Base-by-base conservation (phyloP, 2,113 vertebrate genomes). In the Cromileptes altivelis region DNA sequence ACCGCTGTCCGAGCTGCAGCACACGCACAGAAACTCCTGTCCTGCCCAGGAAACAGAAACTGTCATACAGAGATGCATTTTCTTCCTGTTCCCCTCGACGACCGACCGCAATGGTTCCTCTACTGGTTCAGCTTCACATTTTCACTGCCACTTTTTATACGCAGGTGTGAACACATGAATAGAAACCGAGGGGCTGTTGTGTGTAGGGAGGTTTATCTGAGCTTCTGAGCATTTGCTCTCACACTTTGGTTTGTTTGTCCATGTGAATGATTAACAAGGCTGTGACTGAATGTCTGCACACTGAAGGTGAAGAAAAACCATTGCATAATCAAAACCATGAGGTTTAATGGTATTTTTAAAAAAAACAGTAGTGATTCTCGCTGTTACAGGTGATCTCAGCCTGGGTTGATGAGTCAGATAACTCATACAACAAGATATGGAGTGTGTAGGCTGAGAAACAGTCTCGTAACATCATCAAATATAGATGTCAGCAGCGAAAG, bases 1-100 rank as follows among this genome's bases (percentile, higher is more conserved):
- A 92, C 88, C 78, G 0, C 86, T n/a, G 52, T 27, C 49, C 55
- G 69, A 81, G 67, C 40, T 78, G 78, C 75, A 77, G 50, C 70
- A 13, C 7, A 25, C 3, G 13, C 49, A 58, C 27, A 53, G 7
- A 67, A 21, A 37, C 1, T 47, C 15, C 27, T 5, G 2, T 30
- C 19, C 8, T 9, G 23, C 11, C 17, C 50, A 72, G 67, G 82
- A 87, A 89, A 68, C 56, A 77, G 56, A 78, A 6, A 8, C 30
- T n/a, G n/a, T 52, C 57, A 6, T 0, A 17, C 12, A 47, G 60
- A 33, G 23, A 25, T 9, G 37, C 2, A 4, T 42, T 70, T 64
- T 37, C 30, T 85, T 81, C 52, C 82, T 87, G 82, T 60, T 75
- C 45, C 23, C n/a, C 17, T 8, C 13, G 0, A 19, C 2, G 21